These are phyloP conservation scores for Sarotherodon lohbergeri DNA, from an alignment of 2,113 vertebrate species.

Conservation along the genomic window DNA sequence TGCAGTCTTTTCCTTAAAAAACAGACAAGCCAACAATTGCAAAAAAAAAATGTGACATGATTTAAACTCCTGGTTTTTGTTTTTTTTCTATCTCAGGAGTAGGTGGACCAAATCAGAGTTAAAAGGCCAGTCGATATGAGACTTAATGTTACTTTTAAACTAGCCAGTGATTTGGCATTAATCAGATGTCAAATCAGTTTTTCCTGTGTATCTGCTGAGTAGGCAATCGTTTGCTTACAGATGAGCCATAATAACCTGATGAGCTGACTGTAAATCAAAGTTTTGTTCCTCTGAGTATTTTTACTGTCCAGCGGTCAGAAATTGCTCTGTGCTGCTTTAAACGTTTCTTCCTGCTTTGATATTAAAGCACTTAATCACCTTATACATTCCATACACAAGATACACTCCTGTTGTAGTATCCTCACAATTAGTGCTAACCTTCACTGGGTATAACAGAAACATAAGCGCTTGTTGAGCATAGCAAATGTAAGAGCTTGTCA, in stretches of 20 bases:
- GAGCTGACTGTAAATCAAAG: neutral
- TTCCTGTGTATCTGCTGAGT: neutral
- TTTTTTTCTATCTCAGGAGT: neutral
- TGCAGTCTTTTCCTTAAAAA: neutral
- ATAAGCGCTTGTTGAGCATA: neutral
- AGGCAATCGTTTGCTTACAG: neutral
- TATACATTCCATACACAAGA: conserved; percentile 48
- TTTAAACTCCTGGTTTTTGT: neutral
- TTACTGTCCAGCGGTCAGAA: neutral
- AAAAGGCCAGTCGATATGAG: neutral
- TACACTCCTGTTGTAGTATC: neutral
- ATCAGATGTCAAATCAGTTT: neutral
- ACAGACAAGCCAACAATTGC: neutral
- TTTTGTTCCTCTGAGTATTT: neutral
- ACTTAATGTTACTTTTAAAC: neutral
- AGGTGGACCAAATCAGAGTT: conserved; percentile 2
- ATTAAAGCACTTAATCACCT: neutral
- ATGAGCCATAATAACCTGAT: conserved; percentile 34
- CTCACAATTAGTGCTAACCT: neutral
- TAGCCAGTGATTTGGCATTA: neutral
- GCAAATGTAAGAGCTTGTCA: neutral
- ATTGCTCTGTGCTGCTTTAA: neutral
- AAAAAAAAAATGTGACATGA: neutral
- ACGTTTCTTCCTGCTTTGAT: neutral
- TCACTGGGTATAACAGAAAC: neutral